Evolutionary conservation across 2,888 invertebrate species (phyloP).

Genomic region (Cryptus viduatorius): DNA sequence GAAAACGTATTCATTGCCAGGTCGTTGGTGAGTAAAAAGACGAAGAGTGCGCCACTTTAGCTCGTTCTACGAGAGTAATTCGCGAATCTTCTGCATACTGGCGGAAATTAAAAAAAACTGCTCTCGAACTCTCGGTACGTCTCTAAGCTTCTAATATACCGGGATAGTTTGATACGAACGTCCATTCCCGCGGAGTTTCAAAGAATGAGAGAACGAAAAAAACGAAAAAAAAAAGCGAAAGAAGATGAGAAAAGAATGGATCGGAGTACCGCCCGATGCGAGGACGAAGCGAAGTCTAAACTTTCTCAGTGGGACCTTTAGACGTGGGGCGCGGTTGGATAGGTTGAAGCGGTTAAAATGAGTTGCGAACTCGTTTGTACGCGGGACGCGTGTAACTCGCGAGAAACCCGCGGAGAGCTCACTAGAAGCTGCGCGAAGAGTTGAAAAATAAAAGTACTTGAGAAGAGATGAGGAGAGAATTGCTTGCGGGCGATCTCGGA

Average conservation of each 20-base stretch:
- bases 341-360: slow-evolving; percentile 66
- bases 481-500: slow-evolving; percentile 32
- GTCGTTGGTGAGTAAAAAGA: slow-evolving; percentile 60
- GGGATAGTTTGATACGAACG: neutral
- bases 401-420: slow-evolving; percentile 9
- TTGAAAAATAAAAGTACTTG: neutral
- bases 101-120: neutral
- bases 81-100: neutral
- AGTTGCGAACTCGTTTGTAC: slow-evolving; percentile 70
- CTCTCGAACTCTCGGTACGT: neutral
- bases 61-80: slow-evolving; percentile 8
- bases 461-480: slow-evolving; percentile 2
- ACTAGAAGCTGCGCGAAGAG: no score
- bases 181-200: neutral
- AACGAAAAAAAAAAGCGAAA: neutral
- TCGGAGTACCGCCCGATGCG: neutral
- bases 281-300: neutral
- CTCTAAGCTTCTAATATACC: neutral
- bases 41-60: slow-evolving; percentile 63
- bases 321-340: neutral
- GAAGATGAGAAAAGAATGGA: slow-evolving; percentile 14
- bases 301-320: slow-evolving; percentile 30
- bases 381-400: slow-evolving; percentile 42
- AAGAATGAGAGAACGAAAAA: neutral
- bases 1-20: slow-evolving; percentile 65